These are phyloP conservation scores for Thera britannica DNA, from an alignment of 2,888 invertebrate genomes.

Conservation along the genomic window DNA sequence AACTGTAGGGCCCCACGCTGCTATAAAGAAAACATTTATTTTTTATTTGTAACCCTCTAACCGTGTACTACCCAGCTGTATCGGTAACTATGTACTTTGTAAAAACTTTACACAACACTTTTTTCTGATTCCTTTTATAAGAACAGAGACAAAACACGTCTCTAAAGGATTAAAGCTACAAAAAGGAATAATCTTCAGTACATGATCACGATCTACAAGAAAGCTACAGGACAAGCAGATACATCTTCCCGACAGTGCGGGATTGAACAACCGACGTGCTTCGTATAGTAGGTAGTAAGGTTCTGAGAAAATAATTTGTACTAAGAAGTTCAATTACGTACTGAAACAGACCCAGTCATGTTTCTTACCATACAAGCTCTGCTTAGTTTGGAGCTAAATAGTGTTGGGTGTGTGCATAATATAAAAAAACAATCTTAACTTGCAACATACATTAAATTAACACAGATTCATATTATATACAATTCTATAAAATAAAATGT, in stretches of 20 bases:
- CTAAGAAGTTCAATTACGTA: background rate
- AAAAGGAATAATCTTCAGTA: conserved; percentile 59
- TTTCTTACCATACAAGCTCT: no score
- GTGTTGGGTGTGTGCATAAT: no score
- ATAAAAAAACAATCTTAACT: no score
- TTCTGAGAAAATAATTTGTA: background rate
- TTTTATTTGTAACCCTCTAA: background rate
- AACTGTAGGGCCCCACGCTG: no score
- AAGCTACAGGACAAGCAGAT: conserved; percentile 72
- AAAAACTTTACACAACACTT: conserved; percentile 3
- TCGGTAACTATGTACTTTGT: background rate
- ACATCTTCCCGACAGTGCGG: conserved; percentile 61
- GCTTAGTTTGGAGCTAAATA: no score
- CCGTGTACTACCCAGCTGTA: background rate
- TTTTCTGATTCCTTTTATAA: conserved; percentile 31
- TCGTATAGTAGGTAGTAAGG: conserved; percentile 36
- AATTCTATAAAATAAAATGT: no score
- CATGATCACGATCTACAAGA: conserved; percentile 57
- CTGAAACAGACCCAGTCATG: no score
- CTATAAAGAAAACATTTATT: no score
- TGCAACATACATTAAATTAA: no score
- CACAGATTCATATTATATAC: no score
- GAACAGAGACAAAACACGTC: conserved; percentile 30
- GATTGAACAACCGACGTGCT: conserved; percentile 51
- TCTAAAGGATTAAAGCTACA: conserved; percentile 47